phyloP scores from a whole-genome alignment of 2,888 invertebrate species.

The Tholera decimalis region DNA sequence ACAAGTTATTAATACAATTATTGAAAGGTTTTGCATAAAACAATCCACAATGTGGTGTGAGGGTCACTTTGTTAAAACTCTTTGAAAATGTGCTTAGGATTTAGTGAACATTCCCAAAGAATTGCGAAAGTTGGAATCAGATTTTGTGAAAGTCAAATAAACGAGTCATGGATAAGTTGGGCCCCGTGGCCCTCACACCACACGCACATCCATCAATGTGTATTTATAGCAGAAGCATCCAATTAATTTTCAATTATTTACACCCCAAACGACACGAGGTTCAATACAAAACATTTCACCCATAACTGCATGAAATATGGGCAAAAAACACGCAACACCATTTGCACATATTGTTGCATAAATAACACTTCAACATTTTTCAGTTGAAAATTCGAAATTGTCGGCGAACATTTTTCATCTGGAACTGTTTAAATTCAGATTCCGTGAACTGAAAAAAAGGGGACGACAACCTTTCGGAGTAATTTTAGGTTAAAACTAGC shows the following conservation, averaged over 20 bases:
- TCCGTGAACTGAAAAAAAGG: conserved; percentile 34
- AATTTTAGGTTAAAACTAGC: conserved; percentile 31
- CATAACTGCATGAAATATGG: conserved; percentile 24
- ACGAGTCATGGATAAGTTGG: too few relatives aligned
- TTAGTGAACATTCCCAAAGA: too few relatives aligned
- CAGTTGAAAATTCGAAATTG: conserved; percentile 51
- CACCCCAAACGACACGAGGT: conserved; percentile 4
- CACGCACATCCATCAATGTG: not conserved
- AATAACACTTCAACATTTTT: conserved; percentile 47
- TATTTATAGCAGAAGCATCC: conserved; percentile 8
- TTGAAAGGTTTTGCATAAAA: not conserved
- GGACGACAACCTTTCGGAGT: conserved; percentile 23
- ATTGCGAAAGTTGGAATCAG: too few relatives aligned
- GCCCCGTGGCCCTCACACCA: too few relatives aligned
- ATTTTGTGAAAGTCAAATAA: too few relatives aligned
- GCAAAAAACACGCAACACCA: conserved; percentile 30
- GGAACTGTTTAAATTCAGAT: conserved; percentile 55
- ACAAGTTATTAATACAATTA: conserved; percentile 4
- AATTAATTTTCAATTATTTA: conserved; percentile 22
- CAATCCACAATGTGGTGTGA: too few relatives aligned
- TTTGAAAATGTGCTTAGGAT: too few relatives aligned
- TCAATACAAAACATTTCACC: conserved; percentile 16
- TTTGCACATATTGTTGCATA: conserved; percentile 45
- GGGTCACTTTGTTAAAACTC: too few relatives aligned
- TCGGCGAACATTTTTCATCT: conserved; percentile 52